These are phyloP conservation scores for Montipora capitata DNA, from an alignment of 92 coral and sea anemone species.

Conservation along the genomic window DNA sequence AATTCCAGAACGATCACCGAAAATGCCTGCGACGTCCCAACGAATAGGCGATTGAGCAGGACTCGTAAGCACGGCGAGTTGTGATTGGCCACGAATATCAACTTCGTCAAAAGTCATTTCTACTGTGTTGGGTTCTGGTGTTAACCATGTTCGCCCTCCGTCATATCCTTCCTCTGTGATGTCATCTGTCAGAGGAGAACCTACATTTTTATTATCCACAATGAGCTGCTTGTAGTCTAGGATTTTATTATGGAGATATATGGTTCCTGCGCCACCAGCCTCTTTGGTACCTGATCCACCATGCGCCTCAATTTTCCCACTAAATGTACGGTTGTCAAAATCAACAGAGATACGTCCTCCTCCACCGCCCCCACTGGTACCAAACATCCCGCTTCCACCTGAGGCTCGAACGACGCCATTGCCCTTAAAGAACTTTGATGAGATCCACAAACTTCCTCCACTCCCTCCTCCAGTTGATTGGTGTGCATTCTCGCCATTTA, in stretches of 20 bases:
- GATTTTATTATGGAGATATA: conserved; percentile 68
- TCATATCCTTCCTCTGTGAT: conserved; percentile 80
- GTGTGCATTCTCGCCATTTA: conserved; percentile 79
- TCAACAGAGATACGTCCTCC: conserved; percentile 89
- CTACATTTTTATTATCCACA: conserved; percentile 90
- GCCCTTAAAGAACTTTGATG: conserved; percentile 77
- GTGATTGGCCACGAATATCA: conserved; percentile 93
- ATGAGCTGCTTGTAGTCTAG: conserved; percentile 67
- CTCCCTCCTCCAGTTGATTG: conserved; percentile 90
- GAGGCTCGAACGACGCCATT: conserved; percentile 86
- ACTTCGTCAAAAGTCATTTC: conserved; percentile 83
- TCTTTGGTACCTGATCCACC: conserved; percentile 86
- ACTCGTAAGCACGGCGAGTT: conserved; percentile 87
- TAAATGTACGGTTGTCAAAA: conserved; percentile 86
- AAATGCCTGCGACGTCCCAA: conserved; percentile 92
- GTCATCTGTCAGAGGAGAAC: conserved; percentile 92
- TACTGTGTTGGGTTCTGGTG: conserved; percentile 77
- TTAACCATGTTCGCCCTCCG: conserved; percentile 97
- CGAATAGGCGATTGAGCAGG: conserved; percentile 77
- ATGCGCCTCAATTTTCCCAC: conserved; percentile 86
- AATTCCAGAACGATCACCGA: conserved; percentile 96
- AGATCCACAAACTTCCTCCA: conserved; percentile 95
- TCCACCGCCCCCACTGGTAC: conserved; percentile 93
- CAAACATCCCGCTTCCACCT: conserved; percentile 85
- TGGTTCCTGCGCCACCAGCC: conserved; percentile 96